Evolutionary conservation across 2,888 invertebrate genomes (phyloP), one percentile per base, ranked within the genome.

Genomic region (Nineta flava): DNA sequence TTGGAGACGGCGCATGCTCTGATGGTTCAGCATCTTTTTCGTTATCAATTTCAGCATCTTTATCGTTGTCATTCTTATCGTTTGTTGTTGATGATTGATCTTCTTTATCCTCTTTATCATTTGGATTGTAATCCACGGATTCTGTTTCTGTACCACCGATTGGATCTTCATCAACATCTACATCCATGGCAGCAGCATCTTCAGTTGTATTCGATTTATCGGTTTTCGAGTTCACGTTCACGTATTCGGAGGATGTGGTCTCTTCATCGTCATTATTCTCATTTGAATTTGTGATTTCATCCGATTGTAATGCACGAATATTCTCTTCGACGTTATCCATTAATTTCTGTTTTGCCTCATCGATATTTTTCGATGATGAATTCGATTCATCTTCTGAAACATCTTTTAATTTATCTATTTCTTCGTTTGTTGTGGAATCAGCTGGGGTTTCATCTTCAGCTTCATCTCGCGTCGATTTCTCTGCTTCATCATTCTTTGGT

Each of bases 151-250:
- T 35, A 19, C 38, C 47, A 38, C 34, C 47, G 17, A 34, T 32
- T 9, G 47, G 47, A 26, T 44, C 44, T 31, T 44, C 44, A 19
- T 15, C 5, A 10, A 32, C 32, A 5, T 44, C 44, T 9, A 26
- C 19, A 9, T 9, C 9, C 19, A 26, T 13, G 3, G 15, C 26
- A 12, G 12, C 12, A 9, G 7, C 19, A 26, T 44, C 44, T 9
- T 13, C 15, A 9, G 6, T 38, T 2, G 26, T 26, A 15, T 38
- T 38, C n/a, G 38, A n/a, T 38, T 38, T 38, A 38, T 38, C 38
- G 13, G 12, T 15, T 34, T 49, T 49, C 7, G 40, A 42, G 19
- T 49, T 49, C 10, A 49, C 49, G 16, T 49, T 44, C 10, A 49
- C 49, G 35, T 44, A 49, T 34, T 49, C 49, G 26, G 26, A 26